A percentile compares a stretch with the other conserved stretches of the same genome.
Conservation (phyloP, 2,888 invertebrate species). For the Rhynchonema sp. region DNA sequence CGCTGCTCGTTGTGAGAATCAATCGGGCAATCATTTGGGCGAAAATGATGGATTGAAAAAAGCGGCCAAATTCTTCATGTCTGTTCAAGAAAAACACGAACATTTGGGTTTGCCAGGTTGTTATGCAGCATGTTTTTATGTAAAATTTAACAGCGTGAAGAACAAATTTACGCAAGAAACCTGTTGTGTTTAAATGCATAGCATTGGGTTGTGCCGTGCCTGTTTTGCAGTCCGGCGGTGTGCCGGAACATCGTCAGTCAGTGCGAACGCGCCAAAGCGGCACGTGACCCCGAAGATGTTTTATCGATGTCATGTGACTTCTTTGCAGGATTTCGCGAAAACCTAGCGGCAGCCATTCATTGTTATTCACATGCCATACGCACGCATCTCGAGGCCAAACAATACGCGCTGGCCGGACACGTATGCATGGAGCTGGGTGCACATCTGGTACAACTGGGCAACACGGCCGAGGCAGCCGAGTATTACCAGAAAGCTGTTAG, state of each 20-base stretch:
- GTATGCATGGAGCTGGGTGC: constrained; percentile 5
- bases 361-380: constrained; percentile 8
- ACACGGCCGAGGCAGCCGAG: constrained; percentile 1
- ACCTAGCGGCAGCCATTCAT: constrained; percentile 6
- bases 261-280: too few relatives aligned
- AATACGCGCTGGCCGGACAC: constrained; percentile 1
- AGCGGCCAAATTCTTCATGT: constrained; percentile 3
- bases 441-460: background rate
- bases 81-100: background rate
- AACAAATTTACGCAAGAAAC: too few relatives aligned
- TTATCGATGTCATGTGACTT: too few relatives aligned
- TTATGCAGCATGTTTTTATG: too few relatives aligned
- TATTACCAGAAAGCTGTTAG: constrained; percentile 1
- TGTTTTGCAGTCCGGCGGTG: too few relatives aligned
- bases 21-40: background rate
- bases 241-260: too few relatives aligned
- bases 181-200: too few relatives aligned
- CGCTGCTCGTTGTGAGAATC: constrained; percentile 2
- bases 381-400: constrained; percentile 4
- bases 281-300: too few relatives aligned
- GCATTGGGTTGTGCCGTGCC: too few relatives aligned
- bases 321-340: constrained; percentile 1
- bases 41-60: constrained; percentile 1
- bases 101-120: constrained; percentile 1
- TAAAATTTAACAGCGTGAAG: too few relatives aligned